phyloP scores from a whole-genome alignment of 2,113 vertebrate species.

The Calyptommatus sinebrachiatus region DNA sequence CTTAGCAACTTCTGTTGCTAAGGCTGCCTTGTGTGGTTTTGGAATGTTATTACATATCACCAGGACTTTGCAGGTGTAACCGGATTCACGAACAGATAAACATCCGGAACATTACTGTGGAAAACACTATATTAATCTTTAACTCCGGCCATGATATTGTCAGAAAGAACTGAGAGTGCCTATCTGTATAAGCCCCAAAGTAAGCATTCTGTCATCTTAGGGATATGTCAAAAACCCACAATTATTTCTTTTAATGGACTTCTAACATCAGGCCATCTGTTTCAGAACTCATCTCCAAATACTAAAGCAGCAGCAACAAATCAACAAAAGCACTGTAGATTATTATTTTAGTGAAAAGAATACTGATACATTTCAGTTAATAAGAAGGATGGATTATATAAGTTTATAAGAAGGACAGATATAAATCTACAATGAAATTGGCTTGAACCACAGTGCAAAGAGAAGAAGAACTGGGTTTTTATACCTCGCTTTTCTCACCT shows the following conservation, averaged over 20 bases:
- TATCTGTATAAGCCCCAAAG: background rate
- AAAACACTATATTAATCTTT: background rate
- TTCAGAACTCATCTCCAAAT: slow-evolving; percentile 15
- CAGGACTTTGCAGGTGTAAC: slow-evolving; percentile 22
- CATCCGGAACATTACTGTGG: background rate
- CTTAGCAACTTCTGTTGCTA: slow-evolving; percentile 62
- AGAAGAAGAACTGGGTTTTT: background rate
- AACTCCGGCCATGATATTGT: slow-evolving; percentile 8
- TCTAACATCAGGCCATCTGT: background rate
- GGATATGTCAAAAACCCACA: background rate
- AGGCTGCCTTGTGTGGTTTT: slow-evolving; percentile 47
- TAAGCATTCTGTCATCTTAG: background rate
- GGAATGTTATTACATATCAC: slow-evolving; percentile 45
- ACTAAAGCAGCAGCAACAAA: background rate
- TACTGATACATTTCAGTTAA: rapidly evolving
- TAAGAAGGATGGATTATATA: background rate
- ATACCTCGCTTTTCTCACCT: no score
- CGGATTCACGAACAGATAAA: slow-evolving; percentile 25
- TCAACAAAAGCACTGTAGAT: no score
- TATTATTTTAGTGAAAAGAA: rapidly evolving
- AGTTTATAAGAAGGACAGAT: rapidly evolving
- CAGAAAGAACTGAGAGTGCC: background rate
- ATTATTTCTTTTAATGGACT: background rate
- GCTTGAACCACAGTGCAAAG: background rate
- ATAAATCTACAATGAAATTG: background rate